A percentile compares a stretch with the other conserved stretches of the same genome.
Evolutionary conservation across 2,113 vertebrate species (phyloP).

Genomic region (Brachionichthys hirsutus): DNA sequence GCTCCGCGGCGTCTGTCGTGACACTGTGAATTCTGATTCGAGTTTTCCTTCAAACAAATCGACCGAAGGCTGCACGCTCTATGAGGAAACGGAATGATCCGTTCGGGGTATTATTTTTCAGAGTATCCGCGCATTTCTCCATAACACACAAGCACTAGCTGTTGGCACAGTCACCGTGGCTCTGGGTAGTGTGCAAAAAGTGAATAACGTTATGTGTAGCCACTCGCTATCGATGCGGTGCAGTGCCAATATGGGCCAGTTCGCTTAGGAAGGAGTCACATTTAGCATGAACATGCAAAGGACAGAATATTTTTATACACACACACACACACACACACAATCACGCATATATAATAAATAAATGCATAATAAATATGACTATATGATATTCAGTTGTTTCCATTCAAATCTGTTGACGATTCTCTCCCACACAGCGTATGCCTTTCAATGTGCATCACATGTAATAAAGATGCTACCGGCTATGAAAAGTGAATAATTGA

Average conservation of each 20-base stretch:
- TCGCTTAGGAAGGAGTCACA: neutral
- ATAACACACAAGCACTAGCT: slow-evolving; percentile 54
- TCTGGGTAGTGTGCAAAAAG: slow-evolving; percentile 73
- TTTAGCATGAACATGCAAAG: neutral
- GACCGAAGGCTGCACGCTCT: slow-evolving; percentile 19
- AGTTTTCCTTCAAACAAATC: slow-evolving; percentile 31
- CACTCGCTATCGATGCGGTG: slow-evolving; percentile 38
- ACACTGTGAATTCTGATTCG: slow-evolving; percentile 64
- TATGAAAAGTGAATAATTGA: neutral
- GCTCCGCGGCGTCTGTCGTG: slow-evolving; percentile 65
- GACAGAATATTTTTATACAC: too few species aligned
- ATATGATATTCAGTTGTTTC: neutral
- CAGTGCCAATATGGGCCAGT: slow-evolving; percentile 22
- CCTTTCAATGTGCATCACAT: slow-evolving; percentile 10
- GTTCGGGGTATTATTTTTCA: slow-evolving; percentile 26
- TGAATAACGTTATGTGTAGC: slow-evolving; percentile 61
- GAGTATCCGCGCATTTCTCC: slow-evolving; percentile 56
- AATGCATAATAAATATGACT: neutral
- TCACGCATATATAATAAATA: neutral
- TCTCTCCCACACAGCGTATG: neutral
- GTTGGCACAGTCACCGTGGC: slow-evolving; percentile 66
- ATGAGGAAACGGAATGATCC: slow-evolving; percentile 12
- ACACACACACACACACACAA: too few species aligned
- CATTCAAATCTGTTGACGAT: too few species aligned
- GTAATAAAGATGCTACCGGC: neutral